Percentiles rank a stretch among this genome's conserved stretches.
These are phyloP conservation scores for Microplitis demolitor DNA, from an alignment of 1,140 invertebrate species.

Conservation along the genomic window DNA sequence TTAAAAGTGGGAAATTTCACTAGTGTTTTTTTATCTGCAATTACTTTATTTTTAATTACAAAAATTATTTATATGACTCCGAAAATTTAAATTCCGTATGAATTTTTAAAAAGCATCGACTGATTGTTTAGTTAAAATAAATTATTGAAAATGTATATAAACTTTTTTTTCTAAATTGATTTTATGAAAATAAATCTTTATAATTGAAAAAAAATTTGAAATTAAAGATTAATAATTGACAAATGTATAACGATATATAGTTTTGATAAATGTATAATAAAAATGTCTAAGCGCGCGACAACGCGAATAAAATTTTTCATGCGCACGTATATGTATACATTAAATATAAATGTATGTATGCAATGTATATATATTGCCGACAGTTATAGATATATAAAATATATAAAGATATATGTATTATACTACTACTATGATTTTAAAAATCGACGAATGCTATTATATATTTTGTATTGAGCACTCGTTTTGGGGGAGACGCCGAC, in stretches of 20 bases:
- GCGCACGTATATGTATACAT: slow-evolving; percentile 10
- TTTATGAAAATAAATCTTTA: not conserved
- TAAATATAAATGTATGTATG: too few species aligned
- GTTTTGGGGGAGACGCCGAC: slow-evolving; percentile 53
- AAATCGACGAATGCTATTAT: slow-evolving; percentile 61
- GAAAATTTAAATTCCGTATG: too few species aligned
- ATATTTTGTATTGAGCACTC: slow-evolving; percentile 61
- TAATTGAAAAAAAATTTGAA: not conserved
- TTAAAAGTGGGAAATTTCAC: slow-evolving; percentile 28
- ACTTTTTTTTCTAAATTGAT: not conserved
- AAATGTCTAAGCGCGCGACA: slow-evolving; percentile 6
- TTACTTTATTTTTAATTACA: not conserved
- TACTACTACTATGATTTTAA: slow-evolving; percentile 48
- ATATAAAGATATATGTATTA: slow-evolving; percentile 3
- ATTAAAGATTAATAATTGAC: not conserved
- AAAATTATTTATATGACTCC: too few species aligned
- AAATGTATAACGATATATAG: not conserved
- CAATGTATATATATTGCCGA: too few species aligned
- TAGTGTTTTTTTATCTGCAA: slow-evolving; percentile 6
- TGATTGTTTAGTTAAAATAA: not conserved
- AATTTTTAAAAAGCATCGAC: too few species aligned
- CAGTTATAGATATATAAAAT: too few species aligned
- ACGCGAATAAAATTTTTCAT: slow-evolving; percentile 18
- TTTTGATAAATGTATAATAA: not conserved
- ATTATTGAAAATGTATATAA: not conserved